Evolutionary conservation across 2,888 invertebrate species (phyloP).

Genomic region (Phasia obesa): DNA sequence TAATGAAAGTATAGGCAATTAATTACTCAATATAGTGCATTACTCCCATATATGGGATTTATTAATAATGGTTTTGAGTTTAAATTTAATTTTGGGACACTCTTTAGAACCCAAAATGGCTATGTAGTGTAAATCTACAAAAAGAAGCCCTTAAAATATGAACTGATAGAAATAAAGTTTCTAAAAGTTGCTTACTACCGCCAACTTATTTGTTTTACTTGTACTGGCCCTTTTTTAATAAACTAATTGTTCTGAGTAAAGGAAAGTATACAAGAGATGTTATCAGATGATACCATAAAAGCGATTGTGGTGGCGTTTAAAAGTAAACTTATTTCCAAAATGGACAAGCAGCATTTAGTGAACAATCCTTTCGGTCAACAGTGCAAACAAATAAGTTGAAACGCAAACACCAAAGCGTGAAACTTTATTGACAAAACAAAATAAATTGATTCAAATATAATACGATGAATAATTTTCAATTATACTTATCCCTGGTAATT

Average conservation of each 20-base stretch:
- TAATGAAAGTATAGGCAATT: too few relatives aligned
- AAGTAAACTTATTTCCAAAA: constrained; percentile 28
- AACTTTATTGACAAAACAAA: neutral
- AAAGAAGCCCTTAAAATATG: too few relatives aligned
- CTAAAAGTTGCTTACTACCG: neutral
- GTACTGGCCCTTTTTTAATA: constrained; percentile 46
- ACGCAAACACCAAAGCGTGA: constrained; percentile 1
- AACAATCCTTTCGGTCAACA: constrained; percentile 32
- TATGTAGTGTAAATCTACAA: too few relatives aligned
- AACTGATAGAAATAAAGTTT: neutral
- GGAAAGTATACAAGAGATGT: constrained; percentile 41
- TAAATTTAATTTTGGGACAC: too few relatives aligned
- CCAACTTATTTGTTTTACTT: neutral
- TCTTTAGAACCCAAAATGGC: too few relatives aligned
- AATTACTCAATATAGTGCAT: too few relatives aligned
- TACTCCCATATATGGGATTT: too few relatives aligned
- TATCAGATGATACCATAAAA: constrained; percentile 57
- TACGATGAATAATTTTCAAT: constrained; percentile 67
- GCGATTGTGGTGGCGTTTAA: constrained; percentile 52
- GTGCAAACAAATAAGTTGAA: constrained; percentile 30
- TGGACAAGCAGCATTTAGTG: constrained; percentile 18
- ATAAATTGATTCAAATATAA: neutral
- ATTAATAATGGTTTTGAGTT: too few relatives aligned
- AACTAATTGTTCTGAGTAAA: constrained; percentile 65
- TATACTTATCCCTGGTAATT: constrained; percentile 66